phyloP scores from a whole-genome alignment of 1,140 invertebrate genomes.

The Alviniconcha marisindica region DNA sequence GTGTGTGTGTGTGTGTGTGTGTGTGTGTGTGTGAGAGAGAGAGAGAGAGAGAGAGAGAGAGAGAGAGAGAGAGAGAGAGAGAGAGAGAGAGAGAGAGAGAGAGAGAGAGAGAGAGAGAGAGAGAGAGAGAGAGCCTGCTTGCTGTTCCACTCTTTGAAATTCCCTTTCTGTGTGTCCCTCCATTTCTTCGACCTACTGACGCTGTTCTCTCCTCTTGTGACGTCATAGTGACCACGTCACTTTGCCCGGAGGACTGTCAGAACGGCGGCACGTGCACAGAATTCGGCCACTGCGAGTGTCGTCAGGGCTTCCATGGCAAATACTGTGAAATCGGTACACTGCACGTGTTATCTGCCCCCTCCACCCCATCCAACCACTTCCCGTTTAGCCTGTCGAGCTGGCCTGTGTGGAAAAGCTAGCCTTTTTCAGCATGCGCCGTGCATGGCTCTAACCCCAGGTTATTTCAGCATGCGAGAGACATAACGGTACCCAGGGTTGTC shows the following conservation, averaged over 20 bases:
- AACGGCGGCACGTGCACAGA: slow-evolving; percentile 70
- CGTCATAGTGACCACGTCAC: slow-evolving; percentile 50
- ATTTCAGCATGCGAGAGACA: too few relatives aligned
- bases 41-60: neutral
- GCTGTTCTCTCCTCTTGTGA: neutral
- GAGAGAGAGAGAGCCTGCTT: neutral
- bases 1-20: neutral
- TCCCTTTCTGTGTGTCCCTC: slow-evolving; percentile 91
- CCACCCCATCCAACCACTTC: neutral
- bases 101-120: neutral
- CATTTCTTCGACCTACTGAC: slow-evolving; percentile 87
- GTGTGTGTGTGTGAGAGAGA: neutral
- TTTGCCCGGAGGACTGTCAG: slow-evolving; percentile 62
- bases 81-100: neutral
- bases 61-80: neutral
- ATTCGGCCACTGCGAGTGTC: slow-evolving; percentile 68
- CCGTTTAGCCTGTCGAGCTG: too few relatives aligned
- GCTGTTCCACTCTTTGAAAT: slow-evolving; percentile 90
- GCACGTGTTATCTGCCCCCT: neutral
- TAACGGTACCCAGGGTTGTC: too few relatives aligned
- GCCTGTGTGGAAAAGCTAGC: too few relatives aligned
- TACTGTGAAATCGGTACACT: slow-evolving; percentile 70
- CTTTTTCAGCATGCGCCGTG: too few relatives aligned
- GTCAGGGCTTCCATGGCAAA: slow-evolving; percentile 66
- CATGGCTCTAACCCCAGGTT: too few relatives aligned